Percentiles rank a stretch among this genome's conserved stretches.
Conservation (phyloP, 1,140 invertebrate genomes). For the Rhysida immarginata region DNA sequence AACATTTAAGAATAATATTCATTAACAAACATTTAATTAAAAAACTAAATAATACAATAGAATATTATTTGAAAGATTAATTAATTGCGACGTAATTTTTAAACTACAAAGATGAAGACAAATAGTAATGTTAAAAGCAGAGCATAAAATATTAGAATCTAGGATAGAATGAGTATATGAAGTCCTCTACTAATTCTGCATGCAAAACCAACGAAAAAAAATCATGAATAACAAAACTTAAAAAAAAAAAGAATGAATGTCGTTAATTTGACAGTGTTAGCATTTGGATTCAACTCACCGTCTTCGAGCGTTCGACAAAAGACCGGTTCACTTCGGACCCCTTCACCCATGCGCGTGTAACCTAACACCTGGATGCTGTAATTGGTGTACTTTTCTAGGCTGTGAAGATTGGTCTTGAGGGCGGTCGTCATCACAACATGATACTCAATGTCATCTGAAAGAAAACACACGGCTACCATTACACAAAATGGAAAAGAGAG, state of each 20-base stretch:
- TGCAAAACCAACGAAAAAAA: background rate
- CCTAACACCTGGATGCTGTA: slow-evolving; percentile 80
- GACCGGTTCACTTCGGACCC: slow-evolving; percentile 59
- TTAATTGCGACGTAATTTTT: too few species aligned
- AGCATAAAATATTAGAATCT: too few species aligned
- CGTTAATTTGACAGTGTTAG: too few species aligned
- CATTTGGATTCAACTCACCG: slow-evolving; percentile 47
- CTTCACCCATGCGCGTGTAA: slow-evolving; percentile 75
- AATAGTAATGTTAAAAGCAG: too few species aligned
- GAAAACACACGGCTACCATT: too few species aligned
- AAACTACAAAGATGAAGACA: too few species aligned
- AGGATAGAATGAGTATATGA: too few species aligned
- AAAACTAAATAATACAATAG: too few species aligned
- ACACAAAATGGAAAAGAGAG: too few species aligned
- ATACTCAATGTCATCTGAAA: background rate
- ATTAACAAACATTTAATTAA: too few species aligned
- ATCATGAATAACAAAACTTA: background rate
- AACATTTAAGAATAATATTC: too few species aligned
- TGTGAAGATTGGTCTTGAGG: slow-evolving; percentile 75
- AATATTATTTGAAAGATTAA: too few species aligned
- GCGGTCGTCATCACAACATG: background rate
- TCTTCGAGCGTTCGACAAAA: slow-evolving; percentile 84
- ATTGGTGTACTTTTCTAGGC: slow-evolving; percentile 82
- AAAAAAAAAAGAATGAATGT: background rate
- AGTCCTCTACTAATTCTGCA: background rate